Evolutionary conservation across 2,888 invertebrate species (phyloP).

Genomic region (Ormyrus pomaceus): DNA sequence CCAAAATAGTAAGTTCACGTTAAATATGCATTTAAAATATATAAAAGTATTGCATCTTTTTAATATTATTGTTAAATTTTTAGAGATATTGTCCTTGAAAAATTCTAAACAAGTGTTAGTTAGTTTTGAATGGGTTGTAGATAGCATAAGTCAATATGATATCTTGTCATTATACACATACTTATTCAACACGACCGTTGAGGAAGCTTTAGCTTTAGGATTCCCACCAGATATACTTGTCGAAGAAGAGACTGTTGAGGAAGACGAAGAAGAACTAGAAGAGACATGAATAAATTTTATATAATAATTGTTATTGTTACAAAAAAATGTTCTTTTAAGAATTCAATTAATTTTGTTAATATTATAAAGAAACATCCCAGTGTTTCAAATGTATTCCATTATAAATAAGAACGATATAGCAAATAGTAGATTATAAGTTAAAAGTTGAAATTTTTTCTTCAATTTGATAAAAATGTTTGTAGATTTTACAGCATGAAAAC

Average conservation of each 20-base stretch:
- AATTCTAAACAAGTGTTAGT: slow-evolving; percentile 61
- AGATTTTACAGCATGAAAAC: too few relatives aligned
- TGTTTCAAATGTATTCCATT: too few relatives aligned
- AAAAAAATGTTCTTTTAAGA: too few relatives aligned
- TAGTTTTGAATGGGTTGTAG: slow-evolving; percentile 66
- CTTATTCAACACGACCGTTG: slow-evolving; percentile 58
- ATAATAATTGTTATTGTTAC: neutral
- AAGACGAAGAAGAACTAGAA: slow-evolving; percentile 28
- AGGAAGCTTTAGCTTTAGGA: slow-evolving; percentile 60
- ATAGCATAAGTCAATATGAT: slow-evolving; percentile 67
- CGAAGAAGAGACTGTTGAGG: slow-evolving; percentile 59
- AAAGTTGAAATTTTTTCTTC: too few relatives aligned
- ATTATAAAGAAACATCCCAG: too few relatives aligned
- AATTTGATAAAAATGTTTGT: too few relatives aligned
- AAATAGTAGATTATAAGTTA: too few relatives aligned
- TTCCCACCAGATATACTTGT: slow-evolving; percentile 61
- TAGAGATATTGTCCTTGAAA: slow-evolving; percentile 47
- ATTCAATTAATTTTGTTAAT: too few relatives aligned
- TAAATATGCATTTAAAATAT: neutral
- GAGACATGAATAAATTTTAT: neutral
- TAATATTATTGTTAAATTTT: slow-evolving; percentile 16
- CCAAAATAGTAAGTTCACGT: slow-evolving; percentile 33
- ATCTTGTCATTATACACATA: slow-evolving; percentile 62
- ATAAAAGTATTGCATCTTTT: neutral
- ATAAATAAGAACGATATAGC: too few relatives aligned